Base-by-base conservation (phyloP, 35 echinoderm and acorn worm species). In the Ophioderma brevispina region DNA sequence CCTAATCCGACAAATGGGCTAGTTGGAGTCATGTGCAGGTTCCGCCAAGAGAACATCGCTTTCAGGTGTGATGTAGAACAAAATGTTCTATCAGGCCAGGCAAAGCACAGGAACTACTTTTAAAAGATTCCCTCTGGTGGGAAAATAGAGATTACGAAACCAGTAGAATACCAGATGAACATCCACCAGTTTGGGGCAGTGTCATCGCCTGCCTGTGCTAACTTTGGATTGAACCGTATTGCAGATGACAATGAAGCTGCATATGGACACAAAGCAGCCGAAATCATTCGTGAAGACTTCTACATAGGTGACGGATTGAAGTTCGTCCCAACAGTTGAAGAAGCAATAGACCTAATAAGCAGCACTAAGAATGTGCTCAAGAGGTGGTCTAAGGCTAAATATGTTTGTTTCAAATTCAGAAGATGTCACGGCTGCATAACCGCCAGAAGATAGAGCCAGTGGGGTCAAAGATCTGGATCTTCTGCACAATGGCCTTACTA, bases 91-190 rank as follows among this genome's bases (percentile, higher is more conserved):
- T 31, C 93, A 94, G 84, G 40, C 91, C 31, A 35, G 82, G 64
- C 84, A 1, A 34, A 80, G 13, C 55, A 92, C 84, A 84, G 32
- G 35, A 80, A 92, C 33, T 13, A 40, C 25, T 42, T 95, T 39
- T 30, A 64, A 50, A 55, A 55, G 80, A 84, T 76, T 95, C 91
- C 56, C 88, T 95, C 0, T 95, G 94, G 94, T 95, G 94, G 94
- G 33, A 85, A 36, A 76, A 80, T 55, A 88, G 82, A 33, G 46
- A 90, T 76, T 6, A 49, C 35, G 39, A 63, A 76, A 33, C 79
- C 81, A 40, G 70, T 25, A 25, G 92, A 84, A 31, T 89, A 76
- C 86, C 32, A 86, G 18, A 89, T 93, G 92, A 93, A 35, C 11
- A 86, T 86, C 10, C 92, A 82, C 36, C 87, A 85, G 39, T 93